Evolutionary conservation across 2,888 invertebrate species (phyloP), one percentile per base, ranked within the genome.

Genomic region (Pseudoips prasinana): DNA sequence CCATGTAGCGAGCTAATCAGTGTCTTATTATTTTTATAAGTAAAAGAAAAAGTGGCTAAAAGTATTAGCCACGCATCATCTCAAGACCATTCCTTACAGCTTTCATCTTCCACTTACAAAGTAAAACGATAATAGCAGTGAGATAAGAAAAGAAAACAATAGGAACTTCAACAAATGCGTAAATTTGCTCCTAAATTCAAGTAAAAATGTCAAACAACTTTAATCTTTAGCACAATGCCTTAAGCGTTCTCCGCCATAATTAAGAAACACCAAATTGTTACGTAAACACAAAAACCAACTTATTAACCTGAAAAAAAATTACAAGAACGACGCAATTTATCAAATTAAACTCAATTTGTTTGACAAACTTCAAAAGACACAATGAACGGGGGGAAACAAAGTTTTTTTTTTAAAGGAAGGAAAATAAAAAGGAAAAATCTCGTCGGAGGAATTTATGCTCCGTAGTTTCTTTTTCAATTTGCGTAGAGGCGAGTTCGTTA

Each of bases 401-500:
- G 18, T 29, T 55, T 33, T 33, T 31, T 29, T 22, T 8, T 2
- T 2, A 32, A 46, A 48, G 25, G 14, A 8, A 8, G 5, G 2
- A 8, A 25, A 32, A 46, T 42, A 23, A 10, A 8, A 8, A 5
- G 2, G n/a, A 25, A 55, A 71, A 73, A 73, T 71, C 71, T 68
- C 65, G 60, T 42, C 48, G 31, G 14, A 73, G 31, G 14, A 73
- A 79, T 80, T 74, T 78, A 75, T 71, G 71, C 54, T 53, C 33
- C 47, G 70, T 64, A 68, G 70, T 81, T 74, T 70, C 73, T 78
- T 79, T 74, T 81, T 71, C 75, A 78, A 78, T 81, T 79, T 72
- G 58, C 52, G 41, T 53, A 48, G 46, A 48, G 63, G 65, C 49
- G 39, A 23, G 54, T 69, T 75, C 74, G 73, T 80, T 80, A 81